Evolutionary conservation across 1,140 invertebrate genomes (phyloP).

Genomic region (Aphelenchoides avenae): DNA sequence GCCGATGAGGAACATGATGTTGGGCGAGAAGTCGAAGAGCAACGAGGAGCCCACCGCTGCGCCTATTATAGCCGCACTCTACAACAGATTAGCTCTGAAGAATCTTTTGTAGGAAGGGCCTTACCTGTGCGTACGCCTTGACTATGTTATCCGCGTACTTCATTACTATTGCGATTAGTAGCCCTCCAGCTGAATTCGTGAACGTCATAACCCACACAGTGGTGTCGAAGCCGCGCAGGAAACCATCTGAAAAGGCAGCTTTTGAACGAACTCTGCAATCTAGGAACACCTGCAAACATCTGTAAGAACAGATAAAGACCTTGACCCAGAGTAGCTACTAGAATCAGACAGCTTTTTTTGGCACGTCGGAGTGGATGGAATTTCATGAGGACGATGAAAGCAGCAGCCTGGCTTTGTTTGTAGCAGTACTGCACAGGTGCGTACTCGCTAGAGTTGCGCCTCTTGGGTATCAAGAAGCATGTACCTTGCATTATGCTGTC

Average conservation of each 20-base stretch:
- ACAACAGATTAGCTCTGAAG: conserved; percentile 5
- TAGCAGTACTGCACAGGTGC: no score
- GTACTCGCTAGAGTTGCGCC: no score
- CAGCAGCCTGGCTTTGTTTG: no score
- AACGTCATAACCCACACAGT: conserved; percentile 76
- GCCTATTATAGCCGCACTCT: conserved; percentile 53
- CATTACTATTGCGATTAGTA: conserved; percentile 81
- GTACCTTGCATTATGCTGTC: conserved; percentile 39
- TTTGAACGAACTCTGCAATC: no score
- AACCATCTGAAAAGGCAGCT: conserved; percentile 44
- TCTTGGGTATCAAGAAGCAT: not conserved
- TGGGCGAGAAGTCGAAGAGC: conserved; percentile 54
- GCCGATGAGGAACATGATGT: conserved; percentile 49
- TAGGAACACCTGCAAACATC: no score
- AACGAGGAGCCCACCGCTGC: conserved; percentile 57
- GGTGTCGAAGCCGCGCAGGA: conserved; percentile 70
- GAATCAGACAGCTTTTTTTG: no score
- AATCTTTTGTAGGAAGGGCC: not conserved
- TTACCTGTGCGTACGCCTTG: conserved; percentile 64
- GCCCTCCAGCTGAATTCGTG: conserved; percentile 78
- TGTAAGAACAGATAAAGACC: no score
- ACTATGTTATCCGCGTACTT: conserved; percentile 95
- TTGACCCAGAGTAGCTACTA: no score
- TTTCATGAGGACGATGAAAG: no score
- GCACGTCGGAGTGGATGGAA: no score